Conservation (phyloP, 1,140 invertebrate genomes). For the Meloidogyne floridensis region DNA sequence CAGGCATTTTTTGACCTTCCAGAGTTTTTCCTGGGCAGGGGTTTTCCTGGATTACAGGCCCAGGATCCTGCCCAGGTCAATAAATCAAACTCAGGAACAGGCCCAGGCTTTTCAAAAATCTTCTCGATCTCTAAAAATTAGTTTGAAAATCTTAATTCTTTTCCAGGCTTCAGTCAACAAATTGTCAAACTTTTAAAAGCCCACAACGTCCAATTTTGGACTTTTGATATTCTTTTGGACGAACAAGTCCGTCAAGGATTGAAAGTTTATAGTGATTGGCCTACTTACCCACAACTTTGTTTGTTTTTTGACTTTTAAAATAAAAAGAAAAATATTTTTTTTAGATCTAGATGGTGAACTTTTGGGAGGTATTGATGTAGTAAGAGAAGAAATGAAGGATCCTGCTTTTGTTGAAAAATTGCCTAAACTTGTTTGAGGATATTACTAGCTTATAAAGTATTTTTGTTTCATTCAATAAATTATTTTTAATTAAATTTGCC, state of each 20-base stretch:
- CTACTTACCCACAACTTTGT: constrained; percentile 71
- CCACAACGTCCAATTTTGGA: constrained; percentile 78
- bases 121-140: background rate
- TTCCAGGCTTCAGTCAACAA: constrained; percentile 80
- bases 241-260: constrained; percentile 65
- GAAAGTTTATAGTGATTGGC: constrained; percentile 68
- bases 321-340: background rate
- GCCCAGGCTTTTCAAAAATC: too few relatives aligned
- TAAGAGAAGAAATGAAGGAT: constrained; percentile 75
- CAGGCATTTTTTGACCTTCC: too few relatives aligned
- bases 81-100: too few relatives aligned
- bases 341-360: constrained; percentile 80
- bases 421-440: constrained; percentile 37
- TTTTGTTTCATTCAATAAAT: too few relatives aligned
- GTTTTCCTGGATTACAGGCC: too few relatives aligned
- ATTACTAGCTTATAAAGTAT: too few relatives aligned
- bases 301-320: constrained; percentile 15
- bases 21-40: too few relatives aligned
- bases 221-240: constrained; percentile 67
- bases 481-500: too few relatives aligned
- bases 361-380: constrained; percentile 91
- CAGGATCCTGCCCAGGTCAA: too few relatives aligned
- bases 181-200: constrained; percentile 80
- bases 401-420: constrained; percentile 53
- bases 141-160: background rate